These are phyloP conservation scores for Pterostichus niger DNA, from an alignment of 2,888 invertebrate species.

Conservation along the genomic window DNA sequence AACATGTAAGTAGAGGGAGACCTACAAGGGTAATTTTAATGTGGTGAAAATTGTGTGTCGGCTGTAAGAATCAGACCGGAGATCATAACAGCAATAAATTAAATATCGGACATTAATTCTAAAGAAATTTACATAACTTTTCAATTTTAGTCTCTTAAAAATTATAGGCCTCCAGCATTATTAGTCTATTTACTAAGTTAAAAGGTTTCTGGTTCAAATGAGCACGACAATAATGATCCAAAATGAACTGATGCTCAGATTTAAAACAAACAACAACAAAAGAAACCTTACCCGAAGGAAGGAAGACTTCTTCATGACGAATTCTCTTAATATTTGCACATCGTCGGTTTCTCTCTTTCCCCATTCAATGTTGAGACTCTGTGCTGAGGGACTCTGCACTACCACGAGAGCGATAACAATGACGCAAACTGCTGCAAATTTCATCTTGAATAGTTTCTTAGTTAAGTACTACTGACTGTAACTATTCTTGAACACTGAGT, in stretches of 20 bases:
- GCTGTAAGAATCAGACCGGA: no score
- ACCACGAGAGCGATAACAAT: neutral
- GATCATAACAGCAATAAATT: no score
- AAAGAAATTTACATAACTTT: no score
- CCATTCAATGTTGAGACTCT: conserved; percentile 69
- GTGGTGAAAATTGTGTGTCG: no score
- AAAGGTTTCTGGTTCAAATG: no score
- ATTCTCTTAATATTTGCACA: conserved; percentile 69
- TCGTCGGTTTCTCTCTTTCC: conserved; percentile 70
- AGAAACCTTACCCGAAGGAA: conserved; percentile 70
- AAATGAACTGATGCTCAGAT: neutral
- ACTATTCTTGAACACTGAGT: neutral
- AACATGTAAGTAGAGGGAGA: no score
- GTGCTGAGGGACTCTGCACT: conserved; percentile 51
- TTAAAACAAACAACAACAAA: neutral
- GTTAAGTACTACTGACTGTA: neutral
- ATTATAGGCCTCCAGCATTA: no score
- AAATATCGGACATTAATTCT: no score
- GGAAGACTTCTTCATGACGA: conserved; percentile 71
- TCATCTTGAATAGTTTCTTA: conserved; percentile 46
- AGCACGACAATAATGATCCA: neutral
- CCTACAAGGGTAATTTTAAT: no score
- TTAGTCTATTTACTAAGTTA: no score
- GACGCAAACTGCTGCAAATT: conserved; percentile 66
- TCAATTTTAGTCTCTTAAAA: no score